Conservation (phyloP, 92 coral and sea anemone species). For the Palythoa caribaeorum region DNA sequence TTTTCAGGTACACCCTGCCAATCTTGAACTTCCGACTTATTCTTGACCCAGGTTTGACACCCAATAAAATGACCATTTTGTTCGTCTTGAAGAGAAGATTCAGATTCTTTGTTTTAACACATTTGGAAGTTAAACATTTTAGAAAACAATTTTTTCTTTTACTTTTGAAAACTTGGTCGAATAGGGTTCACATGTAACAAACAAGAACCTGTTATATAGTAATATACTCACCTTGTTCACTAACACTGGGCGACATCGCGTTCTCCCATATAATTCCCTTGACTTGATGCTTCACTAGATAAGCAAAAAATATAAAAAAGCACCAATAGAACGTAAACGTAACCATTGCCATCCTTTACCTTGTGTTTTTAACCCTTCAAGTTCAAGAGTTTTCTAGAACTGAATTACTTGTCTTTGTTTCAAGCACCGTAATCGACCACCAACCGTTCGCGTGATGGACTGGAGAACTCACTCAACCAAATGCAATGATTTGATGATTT, state of each 20-base stretch:
- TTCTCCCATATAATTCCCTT: slow-evolving; percentile 28
- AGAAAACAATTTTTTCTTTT: too few species aligned
- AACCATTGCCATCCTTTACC: neutral
- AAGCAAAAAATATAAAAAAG: neutral
- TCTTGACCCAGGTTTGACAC: too few species aligned
- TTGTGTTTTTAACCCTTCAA: neutral
- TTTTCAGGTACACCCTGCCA: too few species aligned
- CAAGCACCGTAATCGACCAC: neutral
- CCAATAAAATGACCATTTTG: too few species aligned
- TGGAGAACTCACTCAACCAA: neutral
- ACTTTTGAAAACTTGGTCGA: neutral
- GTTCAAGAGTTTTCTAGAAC: neutral
- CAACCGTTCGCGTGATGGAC: neutral
- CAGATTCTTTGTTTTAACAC: too few species aligned
- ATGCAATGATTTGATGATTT: neutral
- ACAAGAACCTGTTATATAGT: neutral
- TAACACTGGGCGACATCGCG: neutral
- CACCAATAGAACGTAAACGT: neutral
- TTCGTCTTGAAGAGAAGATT: too few species aligned
- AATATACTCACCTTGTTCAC: slow-evolving; percentile 2
- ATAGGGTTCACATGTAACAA: neutral
- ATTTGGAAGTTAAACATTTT: too few species aligned
- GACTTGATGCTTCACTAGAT: neutral
- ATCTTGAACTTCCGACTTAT: too few species aligned
- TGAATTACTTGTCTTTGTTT: neutral